phyloP scores from a whole-genome alignment of 2,797 vertebrate species.

The Hydrophis major region DNA sequence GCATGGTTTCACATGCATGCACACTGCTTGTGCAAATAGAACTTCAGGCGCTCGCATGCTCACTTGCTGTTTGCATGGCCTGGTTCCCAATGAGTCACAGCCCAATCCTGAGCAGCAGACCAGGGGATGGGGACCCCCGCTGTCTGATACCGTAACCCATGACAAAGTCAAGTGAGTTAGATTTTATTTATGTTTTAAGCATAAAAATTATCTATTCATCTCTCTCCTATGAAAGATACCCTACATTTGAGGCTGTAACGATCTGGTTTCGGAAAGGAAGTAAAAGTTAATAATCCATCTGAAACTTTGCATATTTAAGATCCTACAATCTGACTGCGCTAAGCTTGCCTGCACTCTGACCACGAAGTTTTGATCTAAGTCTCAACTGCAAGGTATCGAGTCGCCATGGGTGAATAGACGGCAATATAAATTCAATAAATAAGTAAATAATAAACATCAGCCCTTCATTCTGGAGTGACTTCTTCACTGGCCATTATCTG shows the following conservation, averaged over 20 bases:
- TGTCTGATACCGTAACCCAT: not conserved
- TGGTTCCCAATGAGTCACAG: not conserved
- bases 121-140: not conserved
- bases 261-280: not conserved
- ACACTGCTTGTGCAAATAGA: not conserved
- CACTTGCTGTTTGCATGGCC: not conserved
- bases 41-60: not conserved
- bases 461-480: not conserved
- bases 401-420: too few relatives aligned
- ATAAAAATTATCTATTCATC: not conserved
- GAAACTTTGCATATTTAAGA: not conserved
- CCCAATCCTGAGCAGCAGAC: not conserved
- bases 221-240: not conserved
- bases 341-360: not conserved
- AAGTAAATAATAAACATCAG: not conserved
- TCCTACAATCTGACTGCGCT: not conserved
- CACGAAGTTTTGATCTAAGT: not conserved
- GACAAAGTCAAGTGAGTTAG: not conserved
- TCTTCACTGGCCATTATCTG: slow-evolving; percentile 5
- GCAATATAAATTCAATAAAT: too few relatives aligned
- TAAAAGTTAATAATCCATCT: not conserved
- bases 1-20: too few relatives aligned
- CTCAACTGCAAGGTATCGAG: not conserved
- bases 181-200: not conserved
- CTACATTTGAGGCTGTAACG: not conserved